Conservation (phyloP, 2,888 invertebrate species). For the Rapana venosa region DNA sequence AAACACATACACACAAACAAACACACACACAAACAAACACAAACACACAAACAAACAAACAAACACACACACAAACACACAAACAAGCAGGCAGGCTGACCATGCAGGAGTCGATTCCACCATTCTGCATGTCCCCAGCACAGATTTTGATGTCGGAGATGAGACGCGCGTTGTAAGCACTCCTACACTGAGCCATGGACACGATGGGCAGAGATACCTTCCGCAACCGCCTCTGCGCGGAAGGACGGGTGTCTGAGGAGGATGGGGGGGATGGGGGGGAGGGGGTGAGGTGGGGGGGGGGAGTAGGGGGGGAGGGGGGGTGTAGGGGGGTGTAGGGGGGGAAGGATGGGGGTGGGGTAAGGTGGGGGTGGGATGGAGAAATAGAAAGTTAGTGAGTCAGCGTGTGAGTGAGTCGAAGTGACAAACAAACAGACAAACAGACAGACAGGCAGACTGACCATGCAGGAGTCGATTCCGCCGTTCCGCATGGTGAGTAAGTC, state of each 20-base stretch:
- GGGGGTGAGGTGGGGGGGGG: no score
- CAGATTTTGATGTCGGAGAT: conserved; percentile 48
- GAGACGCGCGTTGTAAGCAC: conserved; percentile 22
- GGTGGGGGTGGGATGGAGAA: no score
- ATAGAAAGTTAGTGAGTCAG: no score
- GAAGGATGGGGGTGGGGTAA: no score
- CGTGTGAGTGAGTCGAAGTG: no score
- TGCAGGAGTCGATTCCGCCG: conserved; percentile 49
- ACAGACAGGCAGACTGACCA: conserved; percentile 21
- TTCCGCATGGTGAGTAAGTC: no score
- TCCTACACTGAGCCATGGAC: conserved; percentile 20
- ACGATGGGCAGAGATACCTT: conserved; percentile 46
- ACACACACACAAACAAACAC: not conserved
- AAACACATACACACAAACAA: not conserved
- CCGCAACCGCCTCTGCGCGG: conserved; percentile 6
- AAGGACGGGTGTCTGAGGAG: no score
- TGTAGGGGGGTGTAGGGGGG: no score
- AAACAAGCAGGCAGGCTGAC: not conserved
- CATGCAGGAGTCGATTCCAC: conserved; percentile 49
- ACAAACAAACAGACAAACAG: not conserved
- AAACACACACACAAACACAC: not conserved
- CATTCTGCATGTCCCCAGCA: conserved; percentile 45
- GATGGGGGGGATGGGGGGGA: no score
- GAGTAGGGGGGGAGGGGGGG: no score
- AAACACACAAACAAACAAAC: not conserved